Evolutionary conservation across 2,113 vertebrate genomes (phyloP), one percentile per base, ranked within the genome.

Genomic region (Patagioenas fasciata): DNA sequence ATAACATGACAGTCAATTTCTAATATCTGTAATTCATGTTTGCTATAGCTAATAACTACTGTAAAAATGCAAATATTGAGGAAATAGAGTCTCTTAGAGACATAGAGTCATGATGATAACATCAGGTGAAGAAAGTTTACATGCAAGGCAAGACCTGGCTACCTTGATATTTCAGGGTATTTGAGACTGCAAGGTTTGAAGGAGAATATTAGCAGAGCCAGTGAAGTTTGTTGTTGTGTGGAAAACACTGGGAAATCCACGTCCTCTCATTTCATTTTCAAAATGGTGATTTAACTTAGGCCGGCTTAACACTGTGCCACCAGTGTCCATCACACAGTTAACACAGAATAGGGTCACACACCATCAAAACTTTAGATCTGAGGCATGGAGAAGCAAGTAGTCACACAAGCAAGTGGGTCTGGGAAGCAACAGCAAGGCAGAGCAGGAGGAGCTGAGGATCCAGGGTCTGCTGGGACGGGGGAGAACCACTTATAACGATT

Each of bases 341-440:
- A 42, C 38, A 51, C 34, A 20, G 42, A 42, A 24, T 6, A 14
- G 5, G 23, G 23, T 47, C 61, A n/a, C 40, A 29, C 1, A 2
- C 23, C 28, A 36, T 24, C 40, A 40, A 44, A 74, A 47, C 9
- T 1, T 6, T 15, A 15, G 25, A 20, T 18, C 4, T 8, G 42
- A 38, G 50, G 40, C 32, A 11, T 8, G 19, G 29, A 24, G 25
- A 80, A 44, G 50, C n/a, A 42, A 24, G 13, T 1, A 11, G 20
- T 56, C 28, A 20, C 40, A 17, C 15, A 4, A 32, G 25, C 10
- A 47, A 19, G 18, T 19, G 44, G 44, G 44, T 61, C 58, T 38
- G 15, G 40, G 16, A 34, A 11, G 36, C 4, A 5, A 20, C 5
- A 23, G n/a, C 67, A 34, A 3, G 0, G 0, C 34, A 7, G 24